Percentiles rank a stretch among this genome's conserved stretches.
These are phyloP conservation scores for Acleris holmiana DNA, from an alignment of 2,888 invertebrate genomes.

Conservation along the genomic window DNA sequence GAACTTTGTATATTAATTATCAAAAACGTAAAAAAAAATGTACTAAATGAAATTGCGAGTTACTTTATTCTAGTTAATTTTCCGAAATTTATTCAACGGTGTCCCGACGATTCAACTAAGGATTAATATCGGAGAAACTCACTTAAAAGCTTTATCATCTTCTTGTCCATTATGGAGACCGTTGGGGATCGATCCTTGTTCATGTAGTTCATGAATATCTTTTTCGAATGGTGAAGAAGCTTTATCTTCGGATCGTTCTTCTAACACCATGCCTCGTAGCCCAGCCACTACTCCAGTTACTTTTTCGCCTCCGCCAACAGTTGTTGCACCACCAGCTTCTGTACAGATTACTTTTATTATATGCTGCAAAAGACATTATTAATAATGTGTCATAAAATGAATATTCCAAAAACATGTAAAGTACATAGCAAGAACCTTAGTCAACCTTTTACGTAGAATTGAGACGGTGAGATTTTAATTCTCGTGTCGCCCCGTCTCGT, in stretches of 20 bases:
- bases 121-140: constrained; percentile 71
- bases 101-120: constrained; percentile 5
- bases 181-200: constrained; percentile 80
- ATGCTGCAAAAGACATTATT: too few species aligned
- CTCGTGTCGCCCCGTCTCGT: too few species aligned
- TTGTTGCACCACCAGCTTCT: constrained; percentile 65
- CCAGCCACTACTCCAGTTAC: constrained; percentile 75
- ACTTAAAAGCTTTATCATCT: constrained; percentile 96
- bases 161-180: constrained; percentile 87
- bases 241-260: constrained; percentile 76
- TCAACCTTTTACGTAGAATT: too few species aligned
- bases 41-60: too few species aligned
- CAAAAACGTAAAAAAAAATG: too few species aligned
- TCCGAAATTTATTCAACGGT: too few species aligned
- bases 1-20: too few species aligned
- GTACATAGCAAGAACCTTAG: too few species aligned
- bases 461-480: too few species aligned
- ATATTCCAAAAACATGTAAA: too few species aligned
- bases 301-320: constrained; percentile 68
- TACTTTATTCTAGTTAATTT: too few species aligned
- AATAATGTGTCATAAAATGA: too few species aligned
- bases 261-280: constrained; percentile 75
- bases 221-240: constrained; percentile 77
- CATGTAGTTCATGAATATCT: constrained; percentile 76
- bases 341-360: constrained; percentile 19